Conservation (phyloP, 2,797 vertebrate species). For the Eutrigla gurnardus region DNA sequence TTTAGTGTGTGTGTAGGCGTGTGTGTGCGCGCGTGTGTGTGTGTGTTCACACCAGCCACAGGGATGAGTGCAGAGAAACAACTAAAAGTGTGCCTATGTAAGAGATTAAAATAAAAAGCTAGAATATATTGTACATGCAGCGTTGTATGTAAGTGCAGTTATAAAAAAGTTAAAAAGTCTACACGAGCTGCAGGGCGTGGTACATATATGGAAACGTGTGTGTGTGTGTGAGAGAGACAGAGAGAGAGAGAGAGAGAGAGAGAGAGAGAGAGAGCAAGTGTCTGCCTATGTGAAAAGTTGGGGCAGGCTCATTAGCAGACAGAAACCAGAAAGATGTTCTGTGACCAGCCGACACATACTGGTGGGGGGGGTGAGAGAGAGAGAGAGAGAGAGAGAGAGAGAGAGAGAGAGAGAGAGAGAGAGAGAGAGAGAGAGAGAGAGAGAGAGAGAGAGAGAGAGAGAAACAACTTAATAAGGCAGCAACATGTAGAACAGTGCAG, state of each 20-base stretch:
- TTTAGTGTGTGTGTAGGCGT: background rate
- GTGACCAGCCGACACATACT: conserved; percentile 56
- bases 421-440: conserved; percentile 13
- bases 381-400: conserved; percentile 1
- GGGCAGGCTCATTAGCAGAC: conserved; percentile 75
- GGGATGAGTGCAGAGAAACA: conserved; percentile 1
- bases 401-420: conserved; percentile 9
- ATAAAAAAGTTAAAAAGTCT: conserved; percentile 16
- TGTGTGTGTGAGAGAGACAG: background rate
- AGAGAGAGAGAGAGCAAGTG: background rate
- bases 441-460: conserved; percentile 2
- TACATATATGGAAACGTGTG: background rate
- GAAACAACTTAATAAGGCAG: conserved; percentile 76
- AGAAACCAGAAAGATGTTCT: conserved; percentile 70
- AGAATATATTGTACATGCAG: background rate
- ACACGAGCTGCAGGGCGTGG: conserved; percentile 22
- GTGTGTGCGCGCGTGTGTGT: background rate
- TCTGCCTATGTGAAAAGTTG: conserved; percentile 26
- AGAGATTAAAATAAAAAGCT: conserved; percentile 8
- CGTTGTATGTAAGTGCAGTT: background rate
- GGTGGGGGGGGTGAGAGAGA: conserved; percentile 25
- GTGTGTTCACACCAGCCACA: background rate
- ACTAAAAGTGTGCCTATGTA: conserved; percentile 18
- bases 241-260: background rate
- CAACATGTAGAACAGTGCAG: conserved; percentile 70